These are phyloP conservation scores for Passer domesticus DNA, from an alignment of 2,113 vertebrate genomes.

Conservation along the genomic window DNA sequence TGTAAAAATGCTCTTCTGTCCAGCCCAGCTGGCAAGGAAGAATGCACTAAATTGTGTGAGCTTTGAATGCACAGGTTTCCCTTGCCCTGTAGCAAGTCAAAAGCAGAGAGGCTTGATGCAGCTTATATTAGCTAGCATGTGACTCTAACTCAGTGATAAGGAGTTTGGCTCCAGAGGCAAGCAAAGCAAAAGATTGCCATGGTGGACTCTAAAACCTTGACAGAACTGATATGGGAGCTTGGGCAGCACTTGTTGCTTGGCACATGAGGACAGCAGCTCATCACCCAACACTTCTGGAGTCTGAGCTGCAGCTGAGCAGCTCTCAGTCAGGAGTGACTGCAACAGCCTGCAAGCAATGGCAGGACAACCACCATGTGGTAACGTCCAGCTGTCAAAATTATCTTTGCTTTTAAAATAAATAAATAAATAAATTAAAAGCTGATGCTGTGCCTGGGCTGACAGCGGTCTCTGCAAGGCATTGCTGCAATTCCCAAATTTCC, in stretches of 20 bases:
- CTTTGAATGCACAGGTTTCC: neutral
- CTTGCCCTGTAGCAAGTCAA: neutral
- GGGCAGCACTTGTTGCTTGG: conserved; percentile 4
- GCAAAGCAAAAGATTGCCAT: neutral
- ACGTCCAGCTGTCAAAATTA: conserved; percentile 12
- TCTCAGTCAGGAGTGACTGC: neutral
- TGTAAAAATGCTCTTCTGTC: neutral
- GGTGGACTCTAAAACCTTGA: neutral
- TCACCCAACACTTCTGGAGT: neutral
- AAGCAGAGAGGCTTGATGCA: neutral
- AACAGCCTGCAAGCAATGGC: neutral
- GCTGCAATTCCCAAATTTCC: neutral
- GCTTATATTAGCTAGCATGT: neutral
- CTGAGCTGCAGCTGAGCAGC: neutral
- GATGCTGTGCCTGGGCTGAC: neutral
- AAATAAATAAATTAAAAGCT: neutral
- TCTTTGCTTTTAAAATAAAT: neutral
- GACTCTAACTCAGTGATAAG: neutral
- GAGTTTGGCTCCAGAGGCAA: neutral
- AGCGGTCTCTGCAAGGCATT: neutral
- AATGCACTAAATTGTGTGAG: neutral
- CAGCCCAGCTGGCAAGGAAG: neutral
- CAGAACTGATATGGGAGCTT: neutral
- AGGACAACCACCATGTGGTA: neutral
- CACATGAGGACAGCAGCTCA: neutral